Base-by-base conservation (phyloP, 2,113 vertebrate genomes). In the Geococcyx californianus region DNA sequence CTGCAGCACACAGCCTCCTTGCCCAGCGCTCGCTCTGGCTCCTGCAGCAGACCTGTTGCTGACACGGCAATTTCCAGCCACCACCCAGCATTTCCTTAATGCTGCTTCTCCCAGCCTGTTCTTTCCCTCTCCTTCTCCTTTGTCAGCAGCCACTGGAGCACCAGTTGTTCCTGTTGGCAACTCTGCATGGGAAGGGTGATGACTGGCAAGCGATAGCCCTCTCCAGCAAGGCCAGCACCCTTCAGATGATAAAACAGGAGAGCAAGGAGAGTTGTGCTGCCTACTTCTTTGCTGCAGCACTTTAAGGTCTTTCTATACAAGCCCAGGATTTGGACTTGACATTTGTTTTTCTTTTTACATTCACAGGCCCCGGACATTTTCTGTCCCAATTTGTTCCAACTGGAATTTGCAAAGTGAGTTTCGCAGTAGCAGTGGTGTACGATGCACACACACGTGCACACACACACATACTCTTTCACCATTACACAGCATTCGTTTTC, bases 301-400 rank as follows among this genome's bases (percentile, higher is more conserved):
- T 84, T 88, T 31, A 86, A 72, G 13, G 18, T 80, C 38, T 24
- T 67, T 74, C 28, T 52, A 40, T 36, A n/a, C 33, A 82, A 84
- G 19, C 17, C 23, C 38, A 36, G 56, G 69, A 73, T 87, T 75
- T 93, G 28, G 73, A 83, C 44, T 68, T 72, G 79, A 59, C 28
- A 54, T 70, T 91, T 91, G 45, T 49, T 94, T 89, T 92, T 49
- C 38, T 77, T 78, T 47, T 88, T 94, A 81, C 19, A 72, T 90
- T 94, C 85, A 47, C 23, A 68, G 44, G n/a, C 89, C 79, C 66
- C 36, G 38, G 64, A 47, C 7, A 51, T 72, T 75, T 93, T 69
- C 66, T 93, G 80, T 86, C 6, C 24, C 52, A 33, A 19, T 62
- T 51, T 60, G 23, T 78, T 97, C 87, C 25, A 51, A 51, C 52